Conservation (phyloP, 2,888 invertebrate genomes). For the Lycocerus yunnanus region DNA sequence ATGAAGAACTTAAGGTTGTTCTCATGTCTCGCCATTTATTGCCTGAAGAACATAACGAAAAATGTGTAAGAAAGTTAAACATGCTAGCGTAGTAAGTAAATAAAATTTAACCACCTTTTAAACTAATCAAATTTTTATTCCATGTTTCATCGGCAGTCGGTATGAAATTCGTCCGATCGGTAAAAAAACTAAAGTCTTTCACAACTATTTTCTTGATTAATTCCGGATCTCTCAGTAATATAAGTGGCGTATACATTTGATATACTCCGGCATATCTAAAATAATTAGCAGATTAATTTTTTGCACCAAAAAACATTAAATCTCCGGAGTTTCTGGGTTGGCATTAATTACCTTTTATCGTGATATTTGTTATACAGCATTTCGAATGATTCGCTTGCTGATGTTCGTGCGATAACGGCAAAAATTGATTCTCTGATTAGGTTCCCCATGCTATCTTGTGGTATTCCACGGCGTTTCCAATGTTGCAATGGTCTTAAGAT, state of each 20-base stretch:
- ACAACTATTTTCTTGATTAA: constrained; percentile 60
- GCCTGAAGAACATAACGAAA: neutral
- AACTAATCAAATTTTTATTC: neutral
- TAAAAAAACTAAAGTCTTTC: constrained; percentile 63
- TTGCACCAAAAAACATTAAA: no score
- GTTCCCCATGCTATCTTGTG: neutral
- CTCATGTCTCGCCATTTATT: constrained; percentile 52
- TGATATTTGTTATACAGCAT: neutral
- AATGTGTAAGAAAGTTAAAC: no score
- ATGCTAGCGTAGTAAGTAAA: neutral
- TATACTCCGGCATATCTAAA: constrained; percentile 49
- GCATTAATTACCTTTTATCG: neutral
- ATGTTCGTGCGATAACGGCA: neutral
- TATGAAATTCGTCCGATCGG: constrained; percentile 50
- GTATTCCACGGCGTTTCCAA: neutral
- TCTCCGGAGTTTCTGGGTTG: no score
- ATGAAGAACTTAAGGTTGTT: constrained; percentile 55
- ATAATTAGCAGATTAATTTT: neutral
- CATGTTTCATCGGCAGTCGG: neutral
- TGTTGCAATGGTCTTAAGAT: neutral
- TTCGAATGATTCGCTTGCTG: neutral
- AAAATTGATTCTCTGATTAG: neutral
- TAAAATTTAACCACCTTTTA: neutral
- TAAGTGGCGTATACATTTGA: constrained; percentile 53
- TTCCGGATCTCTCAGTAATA: constrained; percentile 61